Conservation (phyloP, 2,797 vertebrate genomes). For the Girardinus metallicus region DNA sequence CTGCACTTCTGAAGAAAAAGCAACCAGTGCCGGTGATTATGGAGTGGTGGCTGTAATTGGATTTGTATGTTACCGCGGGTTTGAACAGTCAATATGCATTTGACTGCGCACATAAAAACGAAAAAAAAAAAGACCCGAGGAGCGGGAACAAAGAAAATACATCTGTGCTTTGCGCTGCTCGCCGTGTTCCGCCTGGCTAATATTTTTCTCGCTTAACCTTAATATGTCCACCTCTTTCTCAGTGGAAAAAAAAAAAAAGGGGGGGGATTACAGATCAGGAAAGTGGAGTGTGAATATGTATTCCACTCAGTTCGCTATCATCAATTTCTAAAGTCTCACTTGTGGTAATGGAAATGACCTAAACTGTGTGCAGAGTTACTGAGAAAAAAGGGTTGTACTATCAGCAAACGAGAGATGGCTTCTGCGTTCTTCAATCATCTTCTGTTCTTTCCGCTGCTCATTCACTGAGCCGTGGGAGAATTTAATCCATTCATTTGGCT, state of each 20-base stretch:
- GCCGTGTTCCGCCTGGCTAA: constrained; percentile 25
- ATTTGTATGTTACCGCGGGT: constrained; percentile 58
- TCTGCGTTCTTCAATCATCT: constrained; percentile 45
- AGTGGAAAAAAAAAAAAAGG: constrained; percentile 25
- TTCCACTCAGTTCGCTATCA: constrained; percentile 53
- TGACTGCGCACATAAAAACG: constrained; percentile 57
- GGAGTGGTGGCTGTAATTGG: constrained; percentile 48
- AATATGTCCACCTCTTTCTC: constrained; percentile 47
- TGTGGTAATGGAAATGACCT: constrained; percentile 70
- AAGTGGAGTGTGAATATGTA: constrained; percentile 53
- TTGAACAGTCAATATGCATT: constrained; percentile 65
- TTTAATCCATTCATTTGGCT: constrained; percentile 39
- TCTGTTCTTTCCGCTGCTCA: constrained; percentile 46
- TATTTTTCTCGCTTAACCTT: constrained; percentile 58
- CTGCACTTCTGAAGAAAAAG: constrained; percentile 26
- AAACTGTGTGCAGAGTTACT: constrained; percentile 66
- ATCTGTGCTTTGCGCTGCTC: constrained; percentile 18
- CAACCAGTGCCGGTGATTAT: constrained; percentile 19
- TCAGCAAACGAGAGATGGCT: constrained; percentile 46
- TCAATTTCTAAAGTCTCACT: constrained; percentile 52
- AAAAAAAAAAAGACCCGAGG: neutral
- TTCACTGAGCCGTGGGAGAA: constrained; percentile 37
- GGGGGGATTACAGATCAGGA: constrained; percentile 41
- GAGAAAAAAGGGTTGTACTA: constrained; percentile 43
- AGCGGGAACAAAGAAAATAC: constrained; percentile 8